A percentile compares a stretch with the other conserved stretches of the same genome.
phyloP scores from a whole-genome alignment of 2,113 vertebrate genomes.

The Psophia crepitans region DNA sequence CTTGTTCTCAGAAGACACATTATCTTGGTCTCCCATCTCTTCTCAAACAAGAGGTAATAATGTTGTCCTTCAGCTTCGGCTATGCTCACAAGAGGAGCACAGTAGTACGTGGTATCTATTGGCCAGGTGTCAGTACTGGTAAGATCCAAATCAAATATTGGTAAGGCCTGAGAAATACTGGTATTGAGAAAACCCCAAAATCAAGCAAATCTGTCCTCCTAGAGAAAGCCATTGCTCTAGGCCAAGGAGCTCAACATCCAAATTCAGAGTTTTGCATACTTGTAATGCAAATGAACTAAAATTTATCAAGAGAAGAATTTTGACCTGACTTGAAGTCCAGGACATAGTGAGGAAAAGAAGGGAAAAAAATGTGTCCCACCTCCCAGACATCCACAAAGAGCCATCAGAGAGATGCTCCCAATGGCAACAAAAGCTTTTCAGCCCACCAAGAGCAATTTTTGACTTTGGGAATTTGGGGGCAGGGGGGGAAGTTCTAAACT shows the following conservation, averaged over 20 bases:
- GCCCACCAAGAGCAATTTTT: background rate
- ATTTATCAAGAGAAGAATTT: background rate
- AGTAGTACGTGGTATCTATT: rapidly evolving
- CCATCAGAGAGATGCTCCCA: background rate
- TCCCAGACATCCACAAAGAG: background rate
- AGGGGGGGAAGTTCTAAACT: rapidly evolving
- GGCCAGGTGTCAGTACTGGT: rapidly evolving
- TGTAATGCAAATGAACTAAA: background rate
- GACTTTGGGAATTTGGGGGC: background rate
- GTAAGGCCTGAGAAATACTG: rapidly evolving
- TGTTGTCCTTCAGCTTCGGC: background rate
- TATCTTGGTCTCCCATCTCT: background rate
- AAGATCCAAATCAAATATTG: background rate
- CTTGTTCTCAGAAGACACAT: rapidly evolving
- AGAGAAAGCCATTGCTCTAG: rapidly evolving
- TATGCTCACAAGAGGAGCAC: background rate
- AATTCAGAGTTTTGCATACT: background rate
- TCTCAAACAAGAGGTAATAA: background rate
- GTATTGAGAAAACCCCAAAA: background rate
- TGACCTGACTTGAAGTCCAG: background rate
- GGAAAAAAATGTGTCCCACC: rapidly evolving
- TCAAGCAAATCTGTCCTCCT: background rate
- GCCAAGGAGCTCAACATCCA: background rate
- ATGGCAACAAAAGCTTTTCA: background rate
- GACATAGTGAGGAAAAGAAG: background rate